These are phyloP conservation scores for Erinaceus europaeus DNA, from an alignment of 2,113 vertebrate species.

Conservation along the genomic window DNA sequence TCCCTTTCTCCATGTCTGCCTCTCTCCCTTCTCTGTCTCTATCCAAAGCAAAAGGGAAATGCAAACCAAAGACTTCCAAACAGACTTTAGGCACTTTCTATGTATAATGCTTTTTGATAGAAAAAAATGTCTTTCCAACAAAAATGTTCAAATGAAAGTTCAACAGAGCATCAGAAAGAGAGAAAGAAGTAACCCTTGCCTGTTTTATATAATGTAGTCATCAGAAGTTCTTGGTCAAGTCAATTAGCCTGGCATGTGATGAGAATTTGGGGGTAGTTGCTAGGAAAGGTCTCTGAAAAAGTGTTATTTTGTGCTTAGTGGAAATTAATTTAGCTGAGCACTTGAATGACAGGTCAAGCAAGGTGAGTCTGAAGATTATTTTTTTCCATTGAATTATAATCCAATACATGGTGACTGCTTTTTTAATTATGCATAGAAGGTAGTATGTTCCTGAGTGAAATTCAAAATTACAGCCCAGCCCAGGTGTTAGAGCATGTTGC, in stretches of 20 bases:
- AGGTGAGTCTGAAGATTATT: constrained; percentile 55
- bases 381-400: constrained; percentile 52
- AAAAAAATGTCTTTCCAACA: too few relatives aligned
- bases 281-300: constrained; percentile 45
- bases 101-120: too few relatives aligned
- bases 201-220: constrained; percentile 37
- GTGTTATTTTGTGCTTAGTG: constrained; percentile 46
- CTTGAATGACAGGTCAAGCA: constrained; percentile 48
- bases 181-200: background rate
- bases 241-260: constrained; percentile 51
- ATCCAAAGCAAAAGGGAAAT: too few relatives aligned
- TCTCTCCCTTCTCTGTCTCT: too few relatives aligned
- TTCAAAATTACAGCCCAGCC: constrained; percentile 63
- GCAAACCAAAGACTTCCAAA: too few relatives aligned
- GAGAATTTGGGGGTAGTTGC: constrained; percentile 14
- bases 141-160: constrained; percentile 39
- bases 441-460: constrained; percentile 54
- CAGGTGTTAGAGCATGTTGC: constrained; percentile 68
- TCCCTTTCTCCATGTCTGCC: too few relatives aligned
- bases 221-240: constrained; percentile 38
- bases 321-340: constrained; percentile 62
- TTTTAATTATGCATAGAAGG: constrained; percentile 66
- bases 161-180: constrained; percentile 38
- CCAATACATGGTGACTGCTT: constrained; percentile 65
- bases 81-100: too few relatives aligned